Conservation (phyloP, 2,888 invertebrate species). For the Pterostichus madidus region DNA sequence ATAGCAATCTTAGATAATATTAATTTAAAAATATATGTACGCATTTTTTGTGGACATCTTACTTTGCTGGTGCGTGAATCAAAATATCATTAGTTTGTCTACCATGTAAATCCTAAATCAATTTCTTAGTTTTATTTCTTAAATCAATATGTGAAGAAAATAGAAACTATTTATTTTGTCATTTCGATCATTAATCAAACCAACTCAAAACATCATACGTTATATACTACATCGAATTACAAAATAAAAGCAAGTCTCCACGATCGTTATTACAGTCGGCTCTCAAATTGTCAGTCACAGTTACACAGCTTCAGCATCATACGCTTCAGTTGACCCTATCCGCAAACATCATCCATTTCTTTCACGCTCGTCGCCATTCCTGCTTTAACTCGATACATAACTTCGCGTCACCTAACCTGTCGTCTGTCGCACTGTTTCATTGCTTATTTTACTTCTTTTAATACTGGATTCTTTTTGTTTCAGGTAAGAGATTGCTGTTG, state of each 20-base stretch:
- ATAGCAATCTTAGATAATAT: no score
- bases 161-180: background rate
- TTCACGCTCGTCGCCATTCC: conserved; percentile 6
- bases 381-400: conserved; percentile 13
- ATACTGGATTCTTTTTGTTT: conserved; percentile 23
- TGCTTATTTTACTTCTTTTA: conserved; percentile 8
- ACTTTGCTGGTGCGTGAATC: no score
- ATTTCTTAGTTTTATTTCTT: background rate
- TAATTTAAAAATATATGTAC: no score
- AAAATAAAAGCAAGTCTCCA: background rate
- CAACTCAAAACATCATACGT: conserved; percentile 10
- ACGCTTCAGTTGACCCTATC: conserved; percentile 34
- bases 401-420: conserved; percentile 35
- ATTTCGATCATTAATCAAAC: conserved; percentile 25
- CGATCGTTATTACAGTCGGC: conserved; percentile 10
- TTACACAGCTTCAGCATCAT: conserved; percentile 6
- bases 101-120: background rate
- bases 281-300: background rate
- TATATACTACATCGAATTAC: conserved; percentile 4
- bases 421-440: conserved; percentile 16
- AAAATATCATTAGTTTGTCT: background rate
- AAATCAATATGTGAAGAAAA: background rate
- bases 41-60: no score
- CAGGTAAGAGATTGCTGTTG: conserved; percentile 28
- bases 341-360: conserved; percentile 25